Conservation (phyloP, 2,888 invertebrate genomes). For the Emmelina monodactyla region DNA sequence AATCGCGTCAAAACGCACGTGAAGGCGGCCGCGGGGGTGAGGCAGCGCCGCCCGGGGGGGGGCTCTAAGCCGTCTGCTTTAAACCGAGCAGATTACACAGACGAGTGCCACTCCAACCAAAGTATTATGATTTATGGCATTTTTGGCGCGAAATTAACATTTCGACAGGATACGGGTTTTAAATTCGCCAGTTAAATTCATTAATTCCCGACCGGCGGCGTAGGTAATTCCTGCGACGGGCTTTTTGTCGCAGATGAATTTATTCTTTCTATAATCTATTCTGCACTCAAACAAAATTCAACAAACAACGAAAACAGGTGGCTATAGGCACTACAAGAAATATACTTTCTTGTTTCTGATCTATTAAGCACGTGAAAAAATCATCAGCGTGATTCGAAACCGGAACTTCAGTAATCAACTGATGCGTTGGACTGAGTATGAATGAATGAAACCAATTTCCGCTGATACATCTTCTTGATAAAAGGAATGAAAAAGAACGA, state of each 20-base stretch:
- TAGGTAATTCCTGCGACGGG: too few species aligned
- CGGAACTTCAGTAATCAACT: conserved; percentile 32
- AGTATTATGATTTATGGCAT: conserved; percentile 40
- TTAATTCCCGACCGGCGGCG: too few species aligned
- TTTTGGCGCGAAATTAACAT: conserved; percentile 7
- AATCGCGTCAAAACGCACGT: conserved; percentile 67
- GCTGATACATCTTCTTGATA: conserved; percentile 39
- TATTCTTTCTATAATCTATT: too few species aligned
- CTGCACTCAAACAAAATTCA: too few species aligned
- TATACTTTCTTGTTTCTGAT: too few species aligned
- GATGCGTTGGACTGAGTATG: conserved; percentile 31
- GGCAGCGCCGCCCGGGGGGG: conserved; percentile 16
- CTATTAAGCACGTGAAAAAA: too few species aligned
- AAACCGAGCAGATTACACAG: conserved; percentile 58
- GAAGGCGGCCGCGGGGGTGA: conserved; percentile 55
- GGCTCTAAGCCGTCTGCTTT: conserved; percentile 55
- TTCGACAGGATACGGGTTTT: too few species aligned
- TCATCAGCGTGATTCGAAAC: too few species aligned
- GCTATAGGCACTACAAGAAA: too few species aligned
- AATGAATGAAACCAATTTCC: conserved; percentile 48
- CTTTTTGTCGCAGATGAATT: too few species aligned
- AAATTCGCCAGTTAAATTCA: too few species aligned
- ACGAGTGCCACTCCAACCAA: conserved; percentile 43
- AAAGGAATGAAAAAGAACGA: conserved; percentile 28
- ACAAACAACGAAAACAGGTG: too few species aligned